Evolutionary conservation across 2,888 invertebrate species (phyloP).

Genomic region (Dryadula phaetusa): DNA sequence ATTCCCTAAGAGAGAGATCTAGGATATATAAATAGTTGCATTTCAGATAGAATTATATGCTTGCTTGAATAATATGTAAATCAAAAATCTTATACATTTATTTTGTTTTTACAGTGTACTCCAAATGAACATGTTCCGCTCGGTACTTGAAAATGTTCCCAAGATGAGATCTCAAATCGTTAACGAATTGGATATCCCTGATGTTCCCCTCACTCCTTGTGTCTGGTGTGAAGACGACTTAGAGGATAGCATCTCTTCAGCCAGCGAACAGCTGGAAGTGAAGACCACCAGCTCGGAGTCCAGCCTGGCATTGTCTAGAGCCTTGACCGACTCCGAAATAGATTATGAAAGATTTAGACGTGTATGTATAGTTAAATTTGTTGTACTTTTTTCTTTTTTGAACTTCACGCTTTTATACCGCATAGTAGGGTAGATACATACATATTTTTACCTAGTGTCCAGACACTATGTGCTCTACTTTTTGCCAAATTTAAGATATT

Average conservation of each 20-base stretch:
- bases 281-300: slow-evolving; percentile 62
- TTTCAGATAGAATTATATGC: too few relatives aligned
- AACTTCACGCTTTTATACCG: too few relatives aligned
- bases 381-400: too few relatives aligned
- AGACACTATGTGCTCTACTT: too few relatives aligned
- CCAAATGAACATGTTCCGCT: slow-evolving; percentile 66
- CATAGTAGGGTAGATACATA: too few relatives aligned
- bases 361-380: slow-evolving; percentile 54
- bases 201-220: slow-evolving; percentile 63
- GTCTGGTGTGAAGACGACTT: slow-evolving; percentile 58
- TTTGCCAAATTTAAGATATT: too few relatives aligned
- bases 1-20: too few relatives aligned
- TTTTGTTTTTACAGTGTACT: background rate
- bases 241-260: slow-evolving; percentile 56
- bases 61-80: too few relatives aligned
- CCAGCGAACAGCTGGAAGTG: slow-evolving; percentile 54
- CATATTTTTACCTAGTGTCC: too few relatives aligned
- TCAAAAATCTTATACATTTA: background rate
- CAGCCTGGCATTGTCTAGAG: slow-evolving; percentile 68
- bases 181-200: slow-evolving; percentile 68
- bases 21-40: too few relatives aligned
- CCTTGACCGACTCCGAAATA: slow-evolving; percentile 76
- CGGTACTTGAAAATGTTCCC: slow-evolving; percentile 65
- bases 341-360: slow-evolving; percentile 66
- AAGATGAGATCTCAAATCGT: slow-evolving; percentile 67